A percentile compares a stretch with the other conserved stretches of the same genome.
These are phyloP conservation scores for Drosophila mayri DNA, from an alignment of 1,140 invertebrate species.

Conservation along the genomic window DNA sequence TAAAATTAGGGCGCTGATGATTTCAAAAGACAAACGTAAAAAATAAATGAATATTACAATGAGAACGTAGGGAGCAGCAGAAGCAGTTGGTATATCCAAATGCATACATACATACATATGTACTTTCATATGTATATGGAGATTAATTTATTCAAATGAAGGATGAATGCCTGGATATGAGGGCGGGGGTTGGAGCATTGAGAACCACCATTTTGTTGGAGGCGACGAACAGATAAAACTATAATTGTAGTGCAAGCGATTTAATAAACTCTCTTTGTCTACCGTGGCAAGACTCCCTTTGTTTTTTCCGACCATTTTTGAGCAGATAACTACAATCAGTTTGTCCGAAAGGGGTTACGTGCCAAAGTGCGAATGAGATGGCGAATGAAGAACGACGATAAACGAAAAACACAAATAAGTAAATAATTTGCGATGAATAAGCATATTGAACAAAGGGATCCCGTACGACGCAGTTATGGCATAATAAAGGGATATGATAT, in stretches of 20 bases:
- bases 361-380: slow-evolving; percentile 44
- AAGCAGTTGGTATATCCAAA: slow-evolving; percentile 27
- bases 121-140: background rate
- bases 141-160: slow-evolving; percentile 27
- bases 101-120: no score
- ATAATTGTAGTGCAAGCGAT: slow-evolving; percentile 7
- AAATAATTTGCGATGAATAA: slow-evolving; percentile 75
- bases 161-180: slow-evolving; percentile 4
- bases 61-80: background rate
- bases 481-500: background rate
- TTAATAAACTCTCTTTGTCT: slow-evolving; percentile 27
- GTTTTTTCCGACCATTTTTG: slow-evolving; percentile 1
- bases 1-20: slow-evolving; percentile 40
- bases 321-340: slow-evolving; percentile 27
- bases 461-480: slow-evolving; percentile 29
- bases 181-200: slow-evolving; percentile 29
- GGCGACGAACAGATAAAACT: background rate
- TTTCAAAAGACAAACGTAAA: background rate
- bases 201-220: slow-evolving; percentile 57
- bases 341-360: slow-evolving; percentile 58
- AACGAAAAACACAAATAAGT: slow-evolving; percentile 55
- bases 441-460: slow-evolving; percentile 69
- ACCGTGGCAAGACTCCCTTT: slow-evolving; percentile 24
- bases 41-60: slow-evolving; percentile 36
- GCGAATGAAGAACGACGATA: slow-evolving; percentile 18